Base-by-base conservation (phyloP, 2,113 vertebrate species). In the Oreochromis spilurus region DNA sequence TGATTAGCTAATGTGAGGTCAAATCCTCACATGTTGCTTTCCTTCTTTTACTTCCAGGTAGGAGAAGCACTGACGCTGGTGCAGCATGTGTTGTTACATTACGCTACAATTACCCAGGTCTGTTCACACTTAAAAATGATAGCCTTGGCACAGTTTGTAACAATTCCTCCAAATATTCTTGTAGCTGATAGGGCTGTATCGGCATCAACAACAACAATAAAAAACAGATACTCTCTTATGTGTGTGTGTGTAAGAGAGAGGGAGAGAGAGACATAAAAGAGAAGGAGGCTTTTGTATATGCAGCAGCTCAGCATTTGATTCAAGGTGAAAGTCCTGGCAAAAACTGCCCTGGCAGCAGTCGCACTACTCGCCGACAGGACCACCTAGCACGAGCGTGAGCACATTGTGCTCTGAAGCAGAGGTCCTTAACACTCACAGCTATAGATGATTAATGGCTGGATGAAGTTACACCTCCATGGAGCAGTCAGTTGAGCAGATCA, bases 401-500 rank as follows among this genome's bases (percentile, higher is more conserved):
- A 34, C 92, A 85, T 87, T 55, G n/a, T 88, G 85, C 82, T 89
- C 8, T 75, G 36, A 36, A 86, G 86, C 87, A 54, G 79, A 83
- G 91, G 90, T 93, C 87, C 86, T 86, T 83, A 89, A 87, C 38
- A 82, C 87, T 58, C 86, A 24, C 85, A 84, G 87, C 90, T 86
- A 92, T 75, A 80, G 84, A 91, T 93, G 94, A 96, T 96, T 95
- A 94, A 96, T 94, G 83, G 85, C 86, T 87, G 86, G 81, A 92
- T 88, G 78, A 48, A 91, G 92, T 94, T 94, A 91, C 91, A 84
- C 72, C n/a, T 55, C 40, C 13, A 26, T 72, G 48, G 83, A 21
- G 78, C 54, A 43, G 84, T 85, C 81, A 75, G 85, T 79, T 72
- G 80, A 19, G 84, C 9, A 88, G 88, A 90, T 88, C 85, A 91